Conservation (phyloP, 2,797 vertebrate genomes). For the Pyrocephalus nanus region DNA sequence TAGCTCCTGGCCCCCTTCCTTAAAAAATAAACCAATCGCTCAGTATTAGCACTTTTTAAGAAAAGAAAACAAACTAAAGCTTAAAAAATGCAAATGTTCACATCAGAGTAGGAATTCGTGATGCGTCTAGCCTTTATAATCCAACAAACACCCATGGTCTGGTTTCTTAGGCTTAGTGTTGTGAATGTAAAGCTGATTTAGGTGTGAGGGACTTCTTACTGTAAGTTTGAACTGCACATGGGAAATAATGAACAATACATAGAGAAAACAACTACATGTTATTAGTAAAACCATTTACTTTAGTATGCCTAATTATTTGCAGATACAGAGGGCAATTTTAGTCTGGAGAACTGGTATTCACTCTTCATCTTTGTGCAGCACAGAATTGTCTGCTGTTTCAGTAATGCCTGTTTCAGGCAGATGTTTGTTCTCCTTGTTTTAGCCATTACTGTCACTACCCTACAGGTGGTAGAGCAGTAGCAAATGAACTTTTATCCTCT, state of each 20-base stretch:
- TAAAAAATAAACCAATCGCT: neutral
- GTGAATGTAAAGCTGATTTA: neutral
- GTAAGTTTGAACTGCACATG: neutral
- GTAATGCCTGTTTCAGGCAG: neutral
- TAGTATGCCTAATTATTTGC: neutral
- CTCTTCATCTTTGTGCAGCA: neutral
- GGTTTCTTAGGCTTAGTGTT: neutral
- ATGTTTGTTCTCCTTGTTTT: neutral
- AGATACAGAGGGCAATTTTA: neutral
- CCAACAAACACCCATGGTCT: neutral
- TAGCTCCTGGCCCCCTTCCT: neutral
- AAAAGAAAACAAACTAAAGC: neutral
- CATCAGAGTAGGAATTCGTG: neutral
- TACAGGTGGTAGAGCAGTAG: neutral
- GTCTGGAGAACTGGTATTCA: neutral
- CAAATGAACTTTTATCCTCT: neutral
- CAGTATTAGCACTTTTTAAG: neutral
- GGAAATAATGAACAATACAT: neutral
- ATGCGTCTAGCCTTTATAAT: neutral
- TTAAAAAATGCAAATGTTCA: neutral
- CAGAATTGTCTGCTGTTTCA: neutral
- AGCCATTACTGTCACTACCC: neutral
- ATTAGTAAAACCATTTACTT: neutral
- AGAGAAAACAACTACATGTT: neutral
- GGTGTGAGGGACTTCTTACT: neutral